These are phyloP conservation scores for Erythrocebus patas DNA, from an alignment of 2,113 vertebrate genomes.

Conservation along the genomic window DNA sequence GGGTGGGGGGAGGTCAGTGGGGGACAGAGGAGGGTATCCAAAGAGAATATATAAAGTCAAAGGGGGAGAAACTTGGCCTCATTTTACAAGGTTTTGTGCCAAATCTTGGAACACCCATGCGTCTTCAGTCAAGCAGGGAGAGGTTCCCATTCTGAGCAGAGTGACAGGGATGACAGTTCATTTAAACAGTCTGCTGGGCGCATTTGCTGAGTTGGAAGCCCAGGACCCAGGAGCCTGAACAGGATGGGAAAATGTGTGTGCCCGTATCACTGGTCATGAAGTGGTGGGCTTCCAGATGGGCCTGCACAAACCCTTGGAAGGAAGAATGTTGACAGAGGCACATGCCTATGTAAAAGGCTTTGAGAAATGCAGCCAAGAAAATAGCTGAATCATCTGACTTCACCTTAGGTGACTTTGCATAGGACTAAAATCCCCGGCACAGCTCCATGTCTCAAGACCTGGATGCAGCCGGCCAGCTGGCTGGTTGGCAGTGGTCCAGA, in stretches of 20 bases:
- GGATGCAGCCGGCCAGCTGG: neutral
- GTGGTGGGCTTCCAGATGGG: neutral
- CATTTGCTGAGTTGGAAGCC: neutral
- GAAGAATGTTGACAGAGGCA: neutral
- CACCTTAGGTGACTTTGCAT: slow-evolving; percentile 37
- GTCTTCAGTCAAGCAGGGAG: slow-evolving; percentile 13
- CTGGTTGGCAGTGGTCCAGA: neutral
- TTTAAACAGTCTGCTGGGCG: slow-evolving; percentile 42
- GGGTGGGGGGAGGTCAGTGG: neutral
- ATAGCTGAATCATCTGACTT: slow-evolving; percentile 47
- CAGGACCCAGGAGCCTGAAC: neutral
- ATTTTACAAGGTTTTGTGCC: slow-evolving; percentile 34
- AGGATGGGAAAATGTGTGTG: neutral
- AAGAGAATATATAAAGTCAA: slow-evolving; percentile 63
- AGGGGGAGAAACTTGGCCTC: slow-evolving; percentile 50
- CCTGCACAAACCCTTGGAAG: neutral
- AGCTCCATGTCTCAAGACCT: neutral
- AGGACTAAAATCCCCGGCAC: neutral
- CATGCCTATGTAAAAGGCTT: slow-evolving; percentile 20
- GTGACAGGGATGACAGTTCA: neutral
- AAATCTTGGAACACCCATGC: slow-evolving; percentile 43
- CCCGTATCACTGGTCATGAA: neutral
- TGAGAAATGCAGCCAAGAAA: neutral
- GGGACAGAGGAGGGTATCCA: slow-evolving; percentile 32
- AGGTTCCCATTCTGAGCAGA: slow-evolving; percentile 32